Conservation (phyloP, 2,888 invertebrate species). For the Eucera pruinosa region DNA sequence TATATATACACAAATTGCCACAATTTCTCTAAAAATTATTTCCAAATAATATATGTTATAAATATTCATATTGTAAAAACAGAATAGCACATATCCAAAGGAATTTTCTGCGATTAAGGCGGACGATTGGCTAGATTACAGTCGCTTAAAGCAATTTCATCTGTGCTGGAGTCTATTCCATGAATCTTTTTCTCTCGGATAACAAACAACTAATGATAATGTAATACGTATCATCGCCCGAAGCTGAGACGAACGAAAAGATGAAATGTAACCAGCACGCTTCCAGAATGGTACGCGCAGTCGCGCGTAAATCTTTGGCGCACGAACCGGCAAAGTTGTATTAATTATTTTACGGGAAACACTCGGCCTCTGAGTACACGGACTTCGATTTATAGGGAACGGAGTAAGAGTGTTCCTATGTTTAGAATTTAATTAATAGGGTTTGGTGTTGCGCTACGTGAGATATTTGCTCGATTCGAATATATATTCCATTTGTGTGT, state of each 20-base stretch:
- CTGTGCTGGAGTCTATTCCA: constrained; percentile 52
- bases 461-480: constrained; percentile 22
- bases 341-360: constrained; percentile 52
- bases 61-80: too few relatives aligned
- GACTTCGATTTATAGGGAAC: constrained; percentile 49
- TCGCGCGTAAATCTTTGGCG: constrained; percentile 39
- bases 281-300: constrained; percentile 33
- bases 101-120: too few relatives aligned
- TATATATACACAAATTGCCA: too few relatives aligned
- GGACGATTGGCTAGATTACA: too few relatives aligned
- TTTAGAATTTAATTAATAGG: constrained; percentile 59
- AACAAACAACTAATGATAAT: constrained; percentile 62
- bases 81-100: too few relatives aligned
- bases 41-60: too few relatives aligned
- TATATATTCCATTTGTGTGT: constrained; percentile 34
- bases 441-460: constrained; percentile 1
- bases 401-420: constrained; percentile 52
- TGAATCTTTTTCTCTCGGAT: constrained; percentile 48
- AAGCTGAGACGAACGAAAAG: constrained; percentile 26
- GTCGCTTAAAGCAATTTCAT: too few relatives aligned
- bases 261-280: constrained; percentile 26
- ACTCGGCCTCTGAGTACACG: background rate
- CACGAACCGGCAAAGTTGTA: constrained; percentile 29
- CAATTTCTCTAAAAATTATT: too few relatives aligned
- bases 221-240: constrained; percentile 58